Base-by-base conservation (phyloP, 2,113 vertebrate species). In the Percopsis transmontana region DNA sequence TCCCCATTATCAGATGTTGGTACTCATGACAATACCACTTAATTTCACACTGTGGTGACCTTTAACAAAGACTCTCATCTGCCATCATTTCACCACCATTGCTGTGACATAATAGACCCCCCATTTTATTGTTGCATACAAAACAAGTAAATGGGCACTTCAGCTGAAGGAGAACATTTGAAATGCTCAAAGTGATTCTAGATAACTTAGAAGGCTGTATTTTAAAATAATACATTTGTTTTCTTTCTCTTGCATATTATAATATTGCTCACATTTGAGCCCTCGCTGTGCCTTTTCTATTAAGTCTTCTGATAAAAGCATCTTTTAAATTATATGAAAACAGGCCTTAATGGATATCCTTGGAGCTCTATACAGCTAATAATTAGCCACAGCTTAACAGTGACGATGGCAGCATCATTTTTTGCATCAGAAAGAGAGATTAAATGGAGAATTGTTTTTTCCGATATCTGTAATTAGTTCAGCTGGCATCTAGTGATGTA, bases 41-140 rank as follows among this genome's bases (percentile, higher is more conserved):
- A 45, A 86, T 90, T 88, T 87, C 86, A 86, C 83, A 87, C 77
- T 67, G 74, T 45, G 72, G 68, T 82, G 70, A 62, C 69, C 72
- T 62, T 70, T 58, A 66, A 86, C 80, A 88, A 86, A 84, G 75
- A 79, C 76, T n/a, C 42, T 62, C 63, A 86, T 79, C 80, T 75
- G 57, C 71, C 64, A 57, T 82, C 73, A 60, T 48, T 58, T 38
- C 64, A 79, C 75, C 70, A 84, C 76, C 84, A 70, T 71, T 71
- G 62, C 42, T 40, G 54, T 59, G 83, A 70, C 85, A 73, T 61
- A 77, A 67, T 67, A 12, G 27, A 33, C 27, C 45, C 56, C 45
- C 1, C 48, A 16, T 69, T 62, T 54, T 52, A 65, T 68, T 58
- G 21, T 76, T 70, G 33, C 51, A 44, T 68, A 60, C 21, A 71